Evolutionary conservation across 2,113 vertebrate genomes (phyloP).

Genomic region (Panthera uncia): DNA sequence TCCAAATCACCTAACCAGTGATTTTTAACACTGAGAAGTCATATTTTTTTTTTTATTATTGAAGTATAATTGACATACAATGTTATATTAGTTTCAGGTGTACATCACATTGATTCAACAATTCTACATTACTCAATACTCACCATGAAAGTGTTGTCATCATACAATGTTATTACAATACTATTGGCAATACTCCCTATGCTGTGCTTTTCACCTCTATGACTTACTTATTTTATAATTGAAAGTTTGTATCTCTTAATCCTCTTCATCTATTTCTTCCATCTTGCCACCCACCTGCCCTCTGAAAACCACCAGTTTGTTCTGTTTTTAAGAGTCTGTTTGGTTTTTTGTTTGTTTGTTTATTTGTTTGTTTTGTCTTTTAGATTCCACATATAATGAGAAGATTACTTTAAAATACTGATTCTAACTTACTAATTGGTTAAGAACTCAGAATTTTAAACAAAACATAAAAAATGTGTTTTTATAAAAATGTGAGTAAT

Average conservation of each 20-base stretch:
- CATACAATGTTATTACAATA: neutral
- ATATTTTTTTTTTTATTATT: neutral
- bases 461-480: neutral
- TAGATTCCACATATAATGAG: neutral
- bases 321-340: neutral
- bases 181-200: neutral
- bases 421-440: neutral
- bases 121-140: neutral
- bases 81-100: neutral
- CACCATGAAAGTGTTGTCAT: neutral
- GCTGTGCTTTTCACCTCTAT: neutral
- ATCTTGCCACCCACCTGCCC: neutral
- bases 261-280: neutral
- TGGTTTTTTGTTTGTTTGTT: neutral
- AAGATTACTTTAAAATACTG: neutral
- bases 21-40: neutral
- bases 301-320: neutral
- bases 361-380: neutral
- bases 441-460: neutral
- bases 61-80: neutral
- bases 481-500: neutral
- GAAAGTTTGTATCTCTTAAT: neutral
- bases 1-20: neutral
- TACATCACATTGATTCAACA: neutral
- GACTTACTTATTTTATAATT: neutral